Evolutionary conservation across 2,113 vertebrate genomes (phyloP), one percentile per base, ranked within the genome.

Genomic region (Empidonax alnorum): DNA sequence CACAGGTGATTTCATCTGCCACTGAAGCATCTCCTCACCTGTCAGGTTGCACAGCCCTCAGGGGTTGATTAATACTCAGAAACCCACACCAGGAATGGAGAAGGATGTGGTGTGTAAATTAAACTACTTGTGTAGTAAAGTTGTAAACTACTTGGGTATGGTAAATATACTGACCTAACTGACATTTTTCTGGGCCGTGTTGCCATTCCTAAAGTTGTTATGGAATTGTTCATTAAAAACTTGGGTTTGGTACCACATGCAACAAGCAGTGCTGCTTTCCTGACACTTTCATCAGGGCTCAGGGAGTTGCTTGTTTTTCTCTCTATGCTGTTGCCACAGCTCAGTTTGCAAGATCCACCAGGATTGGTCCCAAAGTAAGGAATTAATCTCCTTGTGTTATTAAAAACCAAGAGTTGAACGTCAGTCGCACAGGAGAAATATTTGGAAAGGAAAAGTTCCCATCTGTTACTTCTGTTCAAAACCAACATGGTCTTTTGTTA

Each of bases 391-490:
- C 84, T 25, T 55, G 35, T 55, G 53, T 50, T 91, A 83, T 77
- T 84, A 30, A 85, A 91, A 94, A 88, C 10, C 25, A 46, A 42
- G 74, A 79, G 39, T 21, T 83, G 82, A 83, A 47, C 0, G 1
- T 55, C n/a, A 65, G 37, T 59, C 62, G 49, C 35, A 25, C 2
- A 81, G 77, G 65, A 92, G 73, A 94, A 93, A 81, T 95, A 92
- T 81, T 94, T 94, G 68, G 86, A 90, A 92, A 89, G 83, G 84
- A 83, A 61, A 90, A 89, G 56, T 89, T 95, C 88, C 83, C 80
- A 69, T 94, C 80, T 86, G 53, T 89, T 88, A 86, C 44, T 94
- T 93, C 79, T 78, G 68, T 68, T 92, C 90, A 88, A 96, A 94
- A 84, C 65, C 44, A 90, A 67, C 39, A 72, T 0, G 0, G 49